Conservation (phyloP, 2,797 vertebrate genomes). For the Semaprochilodus insignis region DNA sequence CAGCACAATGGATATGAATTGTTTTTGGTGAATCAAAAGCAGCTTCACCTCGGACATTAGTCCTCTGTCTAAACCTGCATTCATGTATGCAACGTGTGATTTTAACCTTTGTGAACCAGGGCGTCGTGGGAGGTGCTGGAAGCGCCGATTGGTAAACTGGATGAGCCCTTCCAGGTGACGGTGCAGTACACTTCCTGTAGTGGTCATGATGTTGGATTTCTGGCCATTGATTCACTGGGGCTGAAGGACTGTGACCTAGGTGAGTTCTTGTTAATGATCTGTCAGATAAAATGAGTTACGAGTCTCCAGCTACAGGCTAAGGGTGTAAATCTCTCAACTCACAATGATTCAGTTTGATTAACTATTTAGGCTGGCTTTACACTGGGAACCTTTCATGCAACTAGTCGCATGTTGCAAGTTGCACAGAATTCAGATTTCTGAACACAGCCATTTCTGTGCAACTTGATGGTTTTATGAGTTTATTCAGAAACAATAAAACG, state of each 20-base stretch:
- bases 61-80: background rate
- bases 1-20: background rate
- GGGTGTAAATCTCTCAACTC: background rate
- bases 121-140: constrained; percentile 80
- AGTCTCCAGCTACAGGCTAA: background rate
- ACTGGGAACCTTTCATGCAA: too few relatives aligned
- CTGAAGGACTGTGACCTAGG: constrained; percentile 79
- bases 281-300: constrained; percentile 1
- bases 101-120: constrained; percentile 61
- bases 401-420: too few relatives aligned
- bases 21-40: background rate
- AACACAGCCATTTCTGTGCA: too few relatives aligned
- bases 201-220: constrained; percentile 54
- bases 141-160: constrained; percentile 77
- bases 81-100: background rate
- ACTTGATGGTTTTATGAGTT: too few relatives aligned
- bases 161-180: constrained; percentile 83
- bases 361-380: too few relatives aligned
- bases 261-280: constrained; percentile 37
- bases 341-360: too few relatives aligned
- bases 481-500: too few relatives aligned
- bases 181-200: constrained; percentile 81
- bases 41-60: background rate
- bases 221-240: constrained; percentile 85
- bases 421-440: too few relatives aligned